Evolutionary conservation across 2,113 vertebrate genomes (phyloP).

Genomic region (Pseudopodoces humilis): DNA sequence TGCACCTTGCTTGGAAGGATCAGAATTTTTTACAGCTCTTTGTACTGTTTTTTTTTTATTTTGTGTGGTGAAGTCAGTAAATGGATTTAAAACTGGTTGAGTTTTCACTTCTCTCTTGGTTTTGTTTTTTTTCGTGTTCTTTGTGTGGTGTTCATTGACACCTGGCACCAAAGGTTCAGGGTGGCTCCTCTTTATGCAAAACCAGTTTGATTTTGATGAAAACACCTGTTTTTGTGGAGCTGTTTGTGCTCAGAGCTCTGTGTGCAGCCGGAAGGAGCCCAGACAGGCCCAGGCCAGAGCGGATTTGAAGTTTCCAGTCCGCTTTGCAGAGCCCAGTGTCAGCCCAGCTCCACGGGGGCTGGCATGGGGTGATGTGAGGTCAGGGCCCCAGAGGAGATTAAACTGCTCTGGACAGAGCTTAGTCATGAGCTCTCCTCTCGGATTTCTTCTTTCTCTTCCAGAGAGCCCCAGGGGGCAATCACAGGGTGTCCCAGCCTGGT

Average conservation of each 20-base stretch:
- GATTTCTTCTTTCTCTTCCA: neutral
- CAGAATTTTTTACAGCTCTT: constrained; percentile 29
- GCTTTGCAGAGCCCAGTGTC: neutral
- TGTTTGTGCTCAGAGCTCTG: neutral
- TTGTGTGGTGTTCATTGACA: rapidly evolving
- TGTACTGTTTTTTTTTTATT: neutral
- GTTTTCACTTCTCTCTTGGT: neutral
- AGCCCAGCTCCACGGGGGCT: neutral
- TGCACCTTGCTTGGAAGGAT: neutral
- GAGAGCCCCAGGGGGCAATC: neutral
- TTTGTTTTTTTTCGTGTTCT: rapidly evolving
- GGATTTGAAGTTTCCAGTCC: neutral
- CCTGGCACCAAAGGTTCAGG: rapidly evolving
- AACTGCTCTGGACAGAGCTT: neutral
- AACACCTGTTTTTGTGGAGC: neutral
- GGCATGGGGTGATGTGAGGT: neutral
- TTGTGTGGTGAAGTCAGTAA: constrained; percentile 35
- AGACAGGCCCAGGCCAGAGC: neutral
- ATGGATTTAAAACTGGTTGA: neutral
- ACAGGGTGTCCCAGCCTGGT: neutral
- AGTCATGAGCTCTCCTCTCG: rapidly evolving
- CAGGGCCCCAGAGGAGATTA: neutral
- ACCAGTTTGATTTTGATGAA: neutral
- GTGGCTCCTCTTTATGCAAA: neutral
- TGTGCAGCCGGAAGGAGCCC: neutral